Evolutionary conservation across 2,113 vertebrate species (phyloP), one percentile per base, ranked within the genome.

Genomic region (Pontoporia blainvillei): DNA sequence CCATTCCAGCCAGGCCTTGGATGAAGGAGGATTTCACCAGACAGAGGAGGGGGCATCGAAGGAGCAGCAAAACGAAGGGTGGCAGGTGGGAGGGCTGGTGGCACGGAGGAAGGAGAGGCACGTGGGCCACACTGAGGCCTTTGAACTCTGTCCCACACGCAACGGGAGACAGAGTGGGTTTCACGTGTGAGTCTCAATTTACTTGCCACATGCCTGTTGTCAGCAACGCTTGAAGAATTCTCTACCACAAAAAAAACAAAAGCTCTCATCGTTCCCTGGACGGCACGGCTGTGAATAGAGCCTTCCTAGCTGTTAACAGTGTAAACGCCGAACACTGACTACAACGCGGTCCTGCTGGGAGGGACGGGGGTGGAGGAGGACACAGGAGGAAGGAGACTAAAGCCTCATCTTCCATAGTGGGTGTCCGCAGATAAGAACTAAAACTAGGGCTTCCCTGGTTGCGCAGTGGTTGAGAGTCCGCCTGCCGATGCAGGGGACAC

Each of bases 121-220:
- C 1, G 2, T 1, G 27, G 1, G 44, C 10, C 3, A 1, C 1
- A 1, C 2, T 12, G 15, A 49, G 34, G 46, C 46, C 6, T 13
- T 3, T 27, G 64, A 94, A 62, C 57, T 81, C 31, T 3, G 46
- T 46, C 52, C 52, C 39, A 14, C 0, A 18, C 10, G 6, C 44
- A 23, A 6, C 0, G 2, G 54, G 44, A 82, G 18, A 39, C 29
- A 5, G 1, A 17, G 61, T 13, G 13, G 34, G 46, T 83, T 61
- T 72, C 39, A 1, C 0, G 0, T 21, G 5, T 8, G 11, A 92
- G 57, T 57, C 61, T 96, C 67, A 34, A 6, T 41, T 54, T 54
- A 75, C 67, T 61, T 79, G 9, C 61, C 49, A 64, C 7, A 25
- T 0, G 3, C 71, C 20, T 83, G 57, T 13, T 29, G 10, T 69